phyloP scores from a whole-genome alignment of 2,888 invertebrate species.

The Spicauda simplicius region DNA sequence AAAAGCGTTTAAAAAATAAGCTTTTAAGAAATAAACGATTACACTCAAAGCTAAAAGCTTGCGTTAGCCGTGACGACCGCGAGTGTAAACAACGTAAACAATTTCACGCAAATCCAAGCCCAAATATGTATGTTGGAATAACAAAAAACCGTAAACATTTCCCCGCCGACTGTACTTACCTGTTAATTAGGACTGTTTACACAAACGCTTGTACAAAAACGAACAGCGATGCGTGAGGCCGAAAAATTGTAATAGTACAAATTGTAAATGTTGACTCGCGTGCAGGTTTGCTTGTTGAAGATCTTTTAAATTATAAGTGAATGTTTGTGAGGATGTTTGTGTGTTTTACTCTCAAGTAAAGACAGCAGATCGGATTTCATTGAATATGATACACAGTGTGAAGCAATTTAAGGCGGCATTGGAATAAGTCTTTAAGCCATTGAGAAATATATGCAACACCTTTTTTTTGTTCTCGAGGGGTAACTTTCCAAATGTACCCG shows the following conservation, averaged over 20 bases:
- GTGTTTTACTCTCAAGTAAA: too few species aligned
- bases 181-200: constrained; percentile 35
- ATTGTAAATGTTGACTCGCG: too few species aligned
- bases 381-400: too few species aligned
- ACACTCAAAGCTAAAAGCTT: constrained; percentile 1
- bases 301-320: too few species aligned
- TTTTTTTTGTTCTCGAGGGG: too few species aligned
- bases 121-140: constrained; percentile 30
- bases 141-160: constrained; percentile 31
- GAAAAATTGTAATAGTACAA: background rate
- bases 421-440: too few species aligned
- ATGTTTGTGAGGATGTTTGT: too few species aligned
- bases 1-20: background rate
- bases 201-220: constrained; percentile 14
- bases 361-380: too few species aligned
- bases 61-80: constrained; percentile 5
- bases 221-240: constrained; percentile 11
- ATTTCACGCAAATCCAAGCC: constrained; percentile 32
- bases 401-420: too few species aligned
- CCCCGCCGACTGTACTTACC: constrained; percentile 27
- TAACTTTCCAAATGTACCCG: too few species aligned
- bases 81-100: constrained; percentile 20
- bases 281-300: too few species aligned
- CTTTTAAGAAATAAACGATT: background rate
- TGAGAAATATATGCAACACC: too few species aligned